Base-by-base conservation (phyloP, 1,140 invertebrate genomes). In the Cydia fagiglandana region DNA sequence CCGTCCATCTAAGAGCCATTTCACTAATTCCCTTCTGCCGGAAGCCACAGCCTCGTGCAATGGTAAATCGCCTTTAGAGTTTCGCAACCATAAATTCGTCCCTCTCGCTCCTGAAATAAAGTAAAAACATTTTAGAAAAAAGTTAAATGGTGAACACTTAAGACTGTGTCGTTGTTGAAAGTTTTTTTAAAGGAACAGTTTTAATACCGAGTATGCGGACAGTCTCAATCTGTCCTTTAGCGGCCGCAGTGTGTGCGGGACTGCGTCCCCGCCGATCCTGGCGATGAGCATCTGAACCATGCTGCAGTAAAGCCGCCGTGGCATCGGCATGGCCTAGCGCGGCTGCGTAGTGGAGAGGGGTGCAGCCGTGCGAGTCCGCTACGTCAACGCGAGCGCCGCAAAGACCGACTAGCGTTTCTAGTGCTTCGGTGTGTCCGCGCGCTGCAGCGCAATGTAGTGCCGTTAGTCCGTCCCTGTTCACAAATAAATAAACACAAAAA, bases 391-490 rank as follows among this genome's bases (percentile, higher is more conserved):
- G 95, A 2, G 97, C 96, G 1, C 97, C 97, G 84, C 97, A 98
- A 0, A 98, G 93, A n/a, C 96, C 96, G 0, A 99, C 94, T 38
- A 99, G 92, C 3, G 96, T 96, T 80, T 99, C 98, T 38, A 99
- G 94, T 86, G 98, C 99, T 82, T 98, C 96, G 0, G 96, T 96
- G 88, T 99, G 98, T 4, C 99, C 99, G 76, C 98, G 94, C 15
- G 97, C 98, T 0, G 98, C 98, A 0, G 98, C 98, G 93, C 98
- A 99, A 87, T 99, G 99, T 17, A 99, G 90, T 0, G 98, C 98
- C 90, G 96, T 97, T 15, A 97, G 86, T 2, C 97, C 97, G 85
- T 97, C 97, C 81, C 96, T 96, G 81, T 83, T 82, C 79, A 68
- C 17, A 61, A 61, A 47, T 13, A 47, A n/a, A n/a, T n/a, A n/a